Evolutionary conservation across 2,888 invertebrate species (phyloP).

Genomic region (Chrysina gloriosa): DNA sequence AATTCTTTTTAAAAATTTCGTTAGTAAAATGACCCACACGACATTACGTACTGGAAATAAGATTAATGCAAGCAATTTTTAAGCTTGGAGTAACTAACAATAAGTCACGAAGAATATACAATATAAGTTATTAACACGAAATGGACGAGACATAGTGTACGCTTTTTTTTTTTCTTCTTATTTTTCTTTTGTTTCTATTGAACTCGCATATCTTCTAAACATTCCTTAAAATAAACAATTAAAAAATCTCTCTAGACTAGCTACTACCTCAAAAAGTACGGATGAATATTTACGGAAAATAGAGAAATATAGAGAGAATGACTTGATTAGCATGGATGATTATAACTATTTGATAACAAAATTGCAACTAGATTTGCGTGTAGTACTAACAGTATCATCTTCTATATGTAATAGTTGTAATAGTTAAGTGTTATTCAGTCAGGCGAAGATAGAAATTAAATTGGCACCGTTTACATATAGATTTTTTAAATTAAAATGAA

Average conservation of each 20-base stretch:
- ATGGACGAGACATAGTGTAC: conserved; percentile 15
- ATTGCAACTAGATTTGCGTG: neutral
- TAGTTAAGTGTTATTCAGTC: conserved; percentile 29
- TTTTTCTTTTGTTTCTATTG: conserved; percentile 6
- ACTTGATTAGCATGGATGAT: neutral
- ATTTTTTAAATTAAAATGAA: neutral
- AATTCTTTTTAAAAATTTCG: neutral
- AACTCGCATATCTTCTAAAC: conserved; percentile 20
- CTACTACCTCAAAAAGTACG: conserved; percentile 14
- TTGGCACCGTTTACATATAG: conserved; percentile 13
- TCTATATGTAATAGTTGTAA: neutral
- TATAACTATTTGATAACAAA: neutral
- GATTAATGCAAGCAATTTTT: conserved; percentile 18
- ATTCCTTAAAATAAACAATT: conserved; percentile 22
- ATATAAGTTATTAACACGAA: conserved; percentile 13
- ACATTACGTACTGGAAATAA: conserved; percentile 1
- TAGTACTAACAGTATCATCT: conserved; percentile 2
- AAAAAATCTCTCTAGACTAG: conserved; percentile 17
- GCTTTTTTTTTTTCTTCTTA: too few relatives aligned
- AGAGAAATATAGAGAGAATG: conserved; percentile 9
- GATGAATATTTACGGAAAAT: conserved; percentile 3
- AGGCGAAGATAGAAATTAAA: conserved; percentile 3
- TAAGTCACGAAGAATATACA: neutral
- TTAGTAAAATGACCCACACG: conserved; percentile 2
- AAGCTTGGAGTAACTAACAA: conserved; percentile 11